phyloP scores from a whole-genome alignment of 2,113 vertebrate species.

The Odocoileus virginianus region DNA sequence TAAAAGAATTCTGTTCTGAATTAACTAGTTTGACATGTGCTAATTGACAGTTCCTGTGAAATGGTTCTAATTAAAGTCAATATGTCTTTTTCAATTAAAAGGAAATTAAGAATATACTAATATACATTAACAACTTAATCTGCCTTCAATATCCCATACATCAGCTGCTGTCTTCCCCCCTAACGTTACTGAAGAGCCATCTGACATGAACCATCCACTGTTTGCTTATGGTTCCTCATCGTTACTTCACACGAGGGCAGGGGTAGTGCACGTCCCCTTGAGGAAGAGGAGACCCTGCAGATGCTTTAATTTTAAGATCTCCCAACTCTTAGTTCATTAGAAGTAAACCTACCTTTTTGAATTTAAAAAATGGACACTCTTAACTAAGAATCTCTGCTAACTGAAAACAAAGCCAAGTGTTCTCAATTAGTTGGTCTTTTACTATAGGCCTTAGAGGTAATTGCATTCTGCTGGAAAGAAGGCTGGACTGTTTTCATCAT shows the following conservation, averaged over 20 bases:
- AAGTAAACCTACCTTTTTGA: slow-evolving; percentile 56
- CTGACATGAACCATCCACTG: slow-evolving; percentile 84
- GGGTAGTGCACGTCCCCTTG: slow-evolving; percentile 63
- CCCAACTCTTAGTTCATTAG: slow-evolving; percentile 46
- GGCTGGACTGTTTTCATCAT: slow-evolving; percentile 65
- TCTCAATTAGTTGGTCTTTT: slow-evolving; percentile 68
- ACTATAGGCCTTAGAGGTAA: slow-evolving; percentile 54
- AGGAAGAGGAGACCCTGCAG: slow-evolving; percentile 65
- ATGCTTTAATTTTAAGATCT: slow-evolving; percentile 18
- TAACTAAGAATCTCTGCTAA: slow-evolving; percentile 55
- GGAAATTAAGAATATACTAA: slow-evolving; percentile 90
- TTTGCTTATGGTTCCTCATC: slow-evolving; percentile 80
- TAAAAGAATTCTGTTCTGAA: slow-evolving; percentile 89
- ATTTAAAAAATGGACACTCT: slow-evolving; percentile 33
- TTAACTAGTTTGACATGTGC: slow-evolving; percentile 89
- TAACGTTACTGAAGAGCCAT: slow-evolving; percentile 81
- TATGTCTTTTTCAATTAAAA: slow-evolving; percentile 91
- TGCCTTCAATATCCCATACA: slow-evolving; percentile 86
- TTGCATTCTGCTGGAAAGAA: slow-evolving; percentile 42
- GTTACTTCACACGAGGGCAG: slow-evolving; percentile 76
- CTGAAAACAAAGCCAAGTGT: slow-evolving; percentile 47
- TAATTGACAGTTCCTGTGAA: slow-evolving; percentile 91
- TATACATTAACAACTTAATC: slow-evolving; percentile 90
- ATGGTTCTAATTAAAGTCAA: slow-evolving; percentile 90
- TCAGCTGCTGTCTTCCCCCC: slow-evolving; percentile 77